Percentiles rank a stretch among this genome's conserved stretches.
Conservation (phyloP, 1,140 invertebrate species). For the Campoletis sonorensis region DNA sequence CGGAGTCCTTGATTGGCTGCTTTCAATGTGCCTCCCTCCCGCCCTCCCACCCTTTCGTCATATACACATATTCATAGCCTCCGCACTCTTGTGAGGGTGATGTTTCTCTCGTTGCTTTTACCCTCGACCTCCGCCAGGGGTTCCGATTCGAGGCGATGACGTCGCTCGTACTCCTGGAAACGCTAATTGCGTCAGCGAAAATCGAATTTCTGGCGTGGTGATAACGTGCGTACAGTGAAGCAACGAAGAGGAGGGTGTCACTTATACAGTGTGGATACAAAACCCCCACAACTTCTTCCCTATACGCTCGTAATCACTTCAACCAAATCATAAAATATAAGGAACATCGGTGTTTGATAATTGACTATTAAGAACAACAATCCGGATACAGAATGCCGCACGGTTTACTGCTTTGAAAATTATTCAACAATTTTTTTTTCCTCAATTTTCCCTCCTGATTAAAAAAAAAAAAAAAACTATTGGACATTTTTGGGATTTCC, state of each 20-base stretch:
- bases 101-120: slow-evolving; percentile 1
- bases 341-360: background rate
- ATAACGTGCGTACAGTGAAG: slow-evolving; percentile 30
- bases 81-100: background rate
- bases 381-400: background rate
- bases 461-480: background rate
- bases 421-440: background rate
- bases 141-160: slow-evolving; percentile 19
- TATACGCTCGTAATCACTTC: background rate
- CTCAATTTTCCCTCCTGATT: background rate
- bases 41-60: background rate
- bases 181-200: slow-evolving; percentile 47
- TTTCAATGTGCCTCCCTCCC: slow-evolving; percentile 27
- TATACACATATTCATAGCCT: slow-evolving; percentile 5
- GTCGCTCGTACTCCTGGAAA: slow-evolving; percentile 30
- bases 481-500: background rate
- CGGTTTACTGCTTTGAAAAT: background rate
- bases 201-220: slow-evolving; percentile 37
- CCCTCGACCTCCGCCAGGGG: slow-evolving; percentile 17
- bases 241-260: background rate
- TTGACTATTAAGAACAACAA: background rate
- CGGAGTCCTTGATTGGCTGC: slow-evolving; percentile 37
- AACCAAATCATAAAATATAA: background rate
- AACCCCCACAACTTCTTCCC: background rate
- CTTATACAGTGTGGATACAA: background rate